Evolutionary conservation across 1,140 invertebrate genomes (phyloP).

Genomic region (Drosophila watanabei): DNA sequence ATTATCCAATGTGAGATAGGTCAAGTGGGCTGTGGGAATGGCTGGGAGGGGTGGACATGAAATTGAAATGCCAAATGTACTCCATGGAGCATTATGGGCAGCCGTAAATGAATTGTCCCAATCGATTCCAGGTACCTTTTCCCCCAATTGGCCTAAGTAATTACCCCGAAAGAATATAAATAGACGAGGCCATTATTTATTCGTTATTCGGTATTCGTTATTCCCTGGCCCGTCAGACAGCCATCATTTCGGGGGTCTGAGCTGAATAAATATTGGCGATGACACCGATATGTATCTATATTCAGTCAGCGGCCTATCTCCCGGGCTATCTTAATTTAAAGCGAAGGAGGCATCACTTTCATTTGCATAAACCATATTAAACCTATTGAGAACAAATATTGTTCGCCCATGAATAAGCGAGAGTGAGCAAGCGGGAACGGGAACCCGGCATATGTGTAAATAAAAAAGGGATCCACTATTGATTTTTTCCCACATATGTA

Average conservation of each 20-base stretch:
- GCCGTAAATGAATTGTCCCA: constrained; percentile 25
- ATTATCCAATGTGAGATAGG: constrained; percentile 19
- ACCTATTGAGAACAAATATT: constrained; percentile 51
- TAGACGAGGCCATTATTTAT: constrained; percentile 12
- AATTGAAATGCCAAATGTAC: constrained; percentile 17
- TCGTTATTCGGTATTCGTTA: constrained; percentile 4
- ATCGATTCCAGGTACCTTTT: constrained; percentile 20
- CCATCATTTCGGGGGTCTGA: constrained; percentile 9
- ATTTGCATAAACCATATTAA: constrained; percentile 75
- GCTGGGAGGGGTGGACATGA: not conserved
- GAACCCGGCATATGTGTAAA: constrained; percentile 45
- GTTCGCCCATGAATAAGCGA: constrained; percentile 35
- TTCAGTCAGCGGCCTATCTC: constrained; percentile 1
- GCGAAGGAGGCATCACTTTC: constrained; percentile 18
- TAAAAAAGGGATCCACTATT: constrained; percentile 58
- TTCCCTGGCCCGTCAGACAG: constrained; percentile 9
- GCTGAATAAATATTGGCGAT: constrained; percentile 27
- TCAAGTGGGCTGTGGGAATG: constrained; percentile 1
- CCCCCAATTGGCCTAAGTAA: constrained; percentile 27
- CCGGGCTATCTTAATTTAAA: constrained; percentile 31
- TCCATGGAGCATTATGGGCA: not conserved
- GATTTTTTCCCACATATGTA: constrained; percentile 29
- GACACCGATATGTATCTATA: constrained; percentile 20
- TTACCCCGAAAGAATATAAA: constrained; percentile 21
- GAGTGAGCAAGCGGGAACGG: constrained; percentile 4